These are phyloP conservation scores for Heliocidaris tuberculata DNA, from an alignment of 35 echinoderm and acorn worm species.

Conservation along the genomic window DNA sequence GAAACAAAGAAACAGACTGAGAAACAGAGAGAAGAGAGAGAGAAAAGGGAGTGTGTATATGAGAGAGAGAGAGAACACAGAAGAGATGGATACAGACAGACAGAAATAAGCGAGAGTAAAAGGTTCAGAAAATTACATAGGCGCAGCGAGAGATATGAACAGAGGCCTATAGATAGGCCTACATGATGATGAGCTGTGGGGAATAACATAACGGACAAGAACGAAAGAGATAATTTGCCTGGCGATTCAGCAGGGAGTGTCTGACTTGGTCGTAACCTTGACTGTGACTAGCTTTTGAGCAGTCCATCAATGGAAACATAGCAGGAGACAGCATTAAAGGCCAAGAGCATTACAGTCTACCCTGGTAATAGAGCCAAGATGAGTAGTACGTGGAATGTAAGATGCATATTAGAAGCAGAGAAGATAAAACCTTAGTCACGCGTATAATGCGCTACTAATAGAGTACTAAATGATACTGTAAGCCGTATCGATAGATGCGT, in stretches of 20 bases:
- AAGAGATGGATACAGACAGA: neutral
- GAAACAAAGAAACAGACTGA: neutral
- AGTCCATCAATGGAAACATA: neutral
- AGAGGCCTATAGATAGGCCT: too few relatives aligned
- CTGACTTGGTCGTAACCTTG: neutral
- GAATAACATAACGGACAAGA: neutral
- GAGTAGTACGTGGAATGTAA: neutral
- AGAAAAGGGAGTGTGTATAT: too few relatives aligned
- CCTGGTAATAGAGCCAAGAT: neutral
- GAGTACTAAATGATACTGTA: neutral
- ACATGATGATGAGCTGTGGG: neutral
- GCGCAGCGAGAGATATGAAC: too few relatives aligned
- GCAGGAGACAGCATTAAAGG: neutral
- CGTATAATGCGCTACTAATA: neutral
- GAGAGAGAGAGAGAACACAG: too few relatives aligned
- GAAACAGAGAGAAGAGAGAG: too few relatives aligned
- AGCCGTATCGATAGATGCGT: neutral
- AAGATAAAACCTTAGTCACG: neutral
- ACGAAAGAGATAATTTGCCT: neutral
- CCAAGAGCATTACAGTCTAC: conserved; percentile 8
- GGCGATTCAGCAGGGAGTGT: neutral
- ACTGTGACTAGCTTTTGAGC: neutral
- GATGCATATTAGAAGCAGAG: neutral
- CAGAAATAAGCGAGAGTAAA: neutral
- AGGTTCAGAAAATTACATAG: too few relatives aligned